phyloP scores from a whole-genome alignment of 2,113 vertebrate species.

The Podarcis raffonei region DNA sequence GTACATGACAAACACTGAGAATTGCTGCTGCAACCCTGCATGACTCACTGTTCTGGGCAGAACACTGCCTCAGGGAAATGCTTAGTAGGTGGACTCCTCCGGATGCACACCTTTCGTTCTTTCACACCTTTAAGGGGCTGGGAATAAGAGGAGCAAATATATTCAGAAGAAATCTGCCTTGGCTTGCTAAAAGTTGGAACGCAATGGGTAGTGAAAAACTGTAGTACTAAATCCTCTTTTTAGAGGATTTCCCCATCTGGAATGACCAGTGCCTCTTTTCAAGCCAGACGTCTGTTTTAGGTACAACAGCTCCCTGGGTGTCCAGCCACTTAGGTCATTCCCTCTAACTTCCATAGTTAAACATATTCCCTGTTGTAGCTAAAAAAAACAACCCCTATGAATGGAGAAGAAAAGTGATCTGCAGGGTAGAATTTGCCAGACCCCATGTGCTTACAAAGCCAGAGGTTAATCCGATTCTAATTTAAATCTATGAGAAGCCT shows the following conservation, averaged over 20 bases:
- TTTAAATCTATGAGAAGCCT: constrained; percentile 49
- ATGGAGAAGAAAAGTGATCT: constrained; percentile 63
- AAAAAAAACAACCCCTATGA: constrained; percentile 57
- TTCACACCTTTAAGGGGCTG: no score
- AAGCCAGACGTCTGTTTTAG: constrained; percentile 40
- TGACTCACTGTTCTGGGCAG: background rate
- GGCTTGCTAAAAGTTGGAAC: no score
- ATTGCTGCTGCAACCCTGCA: background rate
- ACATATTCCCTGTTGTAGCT: constrained; percentile 48
- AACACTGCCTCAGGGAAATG: background rate
- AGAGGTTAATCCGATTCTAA: constrained; percentile 61
- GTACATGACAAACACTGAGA: background rate
- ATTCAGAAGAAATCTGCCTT: no score
- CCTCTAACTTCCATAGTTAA: constrained; percentile 7
- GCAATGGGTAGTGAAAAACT: background rate
- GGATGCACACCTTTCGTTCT: no score
- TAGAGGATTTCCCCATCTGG: background rate
- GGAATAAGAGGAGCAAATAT: no score
- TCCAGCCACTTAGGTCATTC: constrained; percentile 56
- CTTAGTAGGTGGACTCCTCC: no score
- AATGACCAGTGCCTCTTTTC: background rate
- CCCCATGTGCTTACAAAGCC: constrained; percentile 47
- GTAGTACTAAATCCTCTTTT: background rate
- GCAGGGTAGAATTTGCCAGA: constrained; percentile 51
- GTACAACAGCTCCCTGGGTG: constrained; percentile 48